Percentiles rank a stretch among this genome's conserved stretches.
Conservation (phyloP, 2,888 invertebrate species). For the Hypsopygia costalis region DNA sequence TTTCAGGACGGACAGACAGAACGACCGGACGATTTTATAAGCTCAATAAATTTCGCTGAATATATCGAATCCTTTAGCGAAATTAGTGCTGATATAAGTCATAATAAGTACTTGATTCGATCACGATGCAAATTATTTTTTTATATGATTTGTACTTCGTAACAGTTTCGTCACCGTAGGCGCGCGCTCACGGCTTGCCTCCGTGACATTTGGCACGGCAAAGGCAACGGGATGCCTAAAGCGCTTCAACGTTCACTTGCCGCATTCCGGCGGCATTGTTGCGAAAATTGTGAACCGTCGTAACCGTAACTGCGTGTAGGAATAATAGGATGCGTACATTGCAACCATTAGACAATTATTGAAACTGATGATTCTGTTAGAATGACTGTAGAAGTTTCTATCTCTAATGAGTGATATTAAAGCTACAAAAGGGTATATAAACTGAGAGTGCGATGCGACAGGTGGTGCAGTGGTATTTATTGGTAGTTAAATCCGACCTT, state of each 20-base stretch:
- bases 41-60: too few species aligned
- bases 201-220: slow-evolving; percentile 62
- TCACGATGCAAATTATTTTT: neutral
- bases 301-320: slow-evolving; percentile 2
- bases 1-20: too few species aligned
- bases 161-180: slow-evolving; percentile 35
- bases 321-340: neutral
- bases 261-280: slow-evolving; percentile 58
- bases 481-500: too few species aligned
- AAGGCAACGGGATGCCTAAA: slow-evolving; percentile 48
- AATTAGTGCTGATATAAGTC: too few species aligned
- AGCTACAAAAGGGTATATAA: too few species aligned
- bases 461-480: too few species aligned
- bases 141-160: slow-evolving; percentile 11
- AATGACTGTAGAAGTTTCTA: slow-evolving; percentile 22
- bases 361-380: neutral
- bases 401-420: too few species aligned
- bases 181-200: slow-evolving; percentile 52
- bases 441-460: too few species aligned
- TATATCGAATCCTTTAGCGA: too few species aligned
- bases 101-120: neutral
- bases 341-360: neutral
- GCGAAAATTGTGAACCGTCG: slow-evolving; percentile 37
- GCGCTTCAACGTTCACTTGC: slow-evolving; percentile 59
- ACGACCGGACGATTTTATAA: too few species aligned